These are phyloP conservation scores for Eublepharis macularius DNA, from an alignment of 2,113 vertebrate genomes.

Conservation along the genomic window DNA sequence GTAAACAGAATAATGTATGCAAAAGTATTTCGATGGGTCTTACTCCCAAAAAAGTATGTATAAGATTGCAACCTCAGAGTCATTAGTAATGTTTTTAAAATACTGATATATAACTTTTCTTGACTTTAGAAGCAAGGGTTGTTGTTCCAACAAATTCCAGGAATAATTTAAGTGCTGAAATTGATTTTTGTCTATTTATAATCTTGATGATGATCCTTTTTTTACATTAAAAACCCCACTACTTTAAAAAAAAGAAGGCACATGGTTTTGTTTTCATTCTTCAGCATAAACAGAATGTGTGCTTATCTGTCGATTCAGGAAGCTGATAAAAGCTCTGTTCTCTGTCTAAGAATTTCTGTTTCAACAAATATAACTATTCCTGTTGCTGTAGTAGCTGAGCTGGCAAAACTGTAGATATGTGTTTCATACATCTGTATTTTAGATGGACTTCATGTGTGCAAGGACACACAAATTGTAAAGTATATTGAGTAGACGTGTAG, in stretches of 20 bases:
- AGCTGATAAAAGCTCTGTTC: background rate
- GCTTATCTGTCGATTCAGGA: background rate
- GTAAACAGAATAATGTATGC: too few relatives aligned
- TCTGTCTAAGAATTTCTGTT: background rate
- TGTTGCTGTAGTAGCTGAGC: background rate
- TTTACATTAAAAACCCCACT: constrained; percentile 5
- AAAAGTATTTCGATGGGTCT: background rate
- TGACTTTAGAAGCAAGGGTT: background rate
- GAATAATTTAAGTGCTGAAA: constrained; percentile 24
- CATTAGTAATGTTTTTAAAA: background rate
- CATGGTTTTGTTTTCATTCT: constrained; percentile 13
- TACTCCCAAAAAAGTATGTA: background rate
- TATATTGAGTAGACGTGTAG: background rate
- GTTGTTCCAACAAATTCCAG: constrained; percentile 22
- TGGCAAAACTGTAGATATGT: background rate
- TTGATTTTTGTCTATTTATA: constrained; percentile 41
- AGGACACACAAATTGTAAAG: background rate
- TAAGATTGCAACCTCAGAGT: background rate
- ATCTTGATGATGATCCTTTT: constrained; percentile 26
- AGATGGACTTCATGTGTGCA: background rate
- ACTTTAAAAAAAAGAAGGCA: background rate
- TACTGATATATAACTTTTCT: constrained; percentile 15
- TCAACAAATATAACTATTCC: background rate
- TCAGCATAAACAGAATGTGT: constrained; percentile 7
- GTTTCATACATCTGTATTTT: fast-evolving